A percentile compares a stretch with the other conserved stretches of the same genome.
phyloP scores from a whole-genome alignment of 2,113 vertebrate genomes.

The Pseudois nayaur region DNA sequence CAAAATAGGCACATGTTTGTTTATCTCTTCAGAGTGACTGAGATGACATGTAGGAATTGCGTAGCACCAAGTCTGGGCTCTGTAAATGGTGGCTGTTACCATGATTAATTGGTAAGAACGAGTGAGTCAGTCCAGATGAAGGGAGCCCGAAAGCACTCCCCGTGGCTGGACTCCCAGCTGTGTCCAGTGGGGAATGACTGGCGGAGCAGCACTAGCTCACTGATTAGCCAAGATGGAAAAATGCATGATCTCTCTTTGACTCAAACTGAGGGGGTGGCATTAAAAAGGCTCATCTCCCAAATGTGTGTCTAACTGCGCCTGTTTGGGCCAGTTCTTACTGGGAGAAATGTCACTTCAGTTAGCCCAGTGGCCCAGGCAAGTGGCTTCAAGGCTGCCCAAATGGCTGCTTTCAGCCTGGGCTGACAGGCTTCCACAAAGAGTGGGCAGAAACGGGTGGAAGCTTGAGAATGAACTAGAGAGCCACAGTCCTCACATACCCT shows the following conservation, averaged over 20 bases:
- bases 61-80: neutral
- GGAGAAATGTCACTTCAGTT: neutral
- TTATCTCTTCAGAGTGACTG: neutral
- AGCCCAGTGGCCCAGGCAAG: neutral
- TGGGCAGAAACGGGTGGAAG: neutral
- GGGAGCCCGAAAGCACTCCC: neutral
- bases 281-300: neutral
- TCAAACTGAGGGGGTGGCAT: neutral
- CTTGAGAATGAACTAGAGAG: neutral
- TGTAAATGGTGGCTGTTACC: neutral
- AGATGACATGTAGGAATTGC: neutral
- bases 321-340: fast-evolving
- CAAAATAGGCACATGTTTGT: neutral
- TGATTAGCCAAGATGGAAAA: neutral
- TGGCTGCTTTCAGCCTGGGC: neutral
- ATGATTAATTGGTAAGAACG: neutral
- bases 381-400: neutral
- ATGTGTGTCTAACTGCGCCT: neutral
- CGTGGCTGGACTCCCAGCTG: fast-evolving
- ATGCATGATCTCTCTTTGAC: fast-evolving
- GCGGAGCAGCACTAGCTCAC: fast-evolving
- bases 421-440: neutral
- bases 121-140: neutral
- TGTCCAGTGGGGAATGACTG: fast-evolving
- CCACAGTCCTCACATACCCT: fast-evolving